Percentiles rank a stretch among this genome's conserved stretches.
phyloP scores from a whole-genome alignment of 2,888 invertebrate species.

The Phyllotreta cruciferae region DNA sequence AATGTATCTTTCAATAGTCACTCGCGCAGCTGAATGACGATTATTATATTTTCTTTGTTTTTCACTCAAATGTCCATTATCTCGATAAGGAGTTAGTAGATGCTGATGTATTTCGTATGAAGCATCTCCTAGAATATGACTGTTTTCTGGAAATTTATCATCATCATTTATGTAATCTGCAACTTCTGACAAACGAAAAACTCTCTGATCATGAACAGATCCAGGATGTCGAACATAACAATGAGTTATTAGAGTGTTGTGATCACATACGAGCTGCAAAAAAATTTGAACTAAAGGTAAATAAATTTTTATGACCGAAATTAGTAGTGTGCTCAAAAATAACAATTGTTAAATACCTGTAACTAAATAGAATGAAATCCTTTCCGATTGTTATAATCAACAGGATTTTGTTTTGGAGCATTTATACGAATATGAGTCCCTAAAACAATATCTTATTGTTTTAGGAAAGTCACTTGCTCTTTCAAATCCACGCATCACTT shows the following conservation, averaged over 20 bases:
- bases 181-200: constrained; percentile 40
- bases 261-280: constrained; percentile 41
- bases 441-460: too few relatives aligned
- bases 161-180: constrained; percentile 15
- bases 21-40: constrained; percentile 14
- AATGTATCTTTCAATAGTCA: constrained; percentile 28
- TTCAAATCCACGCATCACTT: constrained; percentile 9
- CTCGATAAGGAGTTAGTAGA: constrained; percentile 21
- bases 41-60: constrained; percentile 23
- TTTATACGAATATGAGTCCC: too few relatives aligned
- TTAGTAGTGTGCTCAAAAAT: constrained; percentile 4
- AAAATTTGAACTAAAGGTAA: constrained; percentile 11
- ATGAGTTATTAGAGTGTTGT: constrained; percentile 36
- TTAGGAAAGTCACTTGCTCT: neutral
- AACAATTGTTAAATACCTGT: constrained; percentile 17
- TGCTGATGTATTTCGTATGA: constrained; percentile 24
- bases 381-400: constrained; percentile 15
- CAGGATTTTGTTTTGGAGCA: constrained; percentile 20
- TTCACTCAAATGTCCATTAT: constrained; percentile 21
- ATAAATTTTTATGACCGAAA: neutral
- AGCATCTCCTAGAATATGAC: constrained; percentile 22
- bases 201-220: constrained; percentile 41
- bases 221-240: too few relatives aligned
- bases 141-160: constrained; percentile 17
- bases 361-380: constrained; percentile 21